Base-by-base conservation (phyloP, 2,888 invertebrate species). In the Pterobdella sp. region DNA sequence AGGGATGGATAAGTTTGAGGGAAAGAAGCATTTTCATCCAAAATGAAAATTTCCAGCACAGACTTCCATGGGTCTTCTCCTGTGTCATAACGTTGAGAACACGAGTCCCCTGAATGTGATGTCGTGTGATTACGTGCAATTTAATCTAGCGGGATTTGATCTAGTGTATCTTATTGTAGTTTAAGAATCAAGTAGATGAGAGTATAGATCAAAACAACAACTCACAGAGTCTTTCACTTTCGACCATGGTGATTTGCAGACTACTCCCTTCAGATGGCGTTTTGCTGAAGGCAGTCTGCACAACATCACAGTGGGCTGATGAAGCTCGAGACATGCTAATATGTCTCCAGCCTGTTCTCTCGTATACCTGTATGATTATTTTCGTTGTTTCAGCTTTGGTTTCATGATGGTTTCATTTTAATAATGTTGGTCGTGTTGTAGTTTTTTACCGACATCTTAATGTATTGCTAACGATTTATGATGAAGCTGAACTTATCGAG, bases 271-370 rank as follows among this genome's bases (percentile, higher is more conserved):
- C 91, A 14, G 65, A 34, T 80, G 91, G 90, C 82, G 92, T 91
- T 87, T 88, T 91, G 64, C 93, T 93, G 0, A 89, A 89, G 0
- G 95, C 93, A 79, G 91, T 91, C 86, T 96, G 95, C 72, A 89
- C 89, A 32, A 94, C 85, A 80, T 91, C 90, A 81, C 96, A 96
- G 80, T 90, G 93, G 0, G 95, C 91, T 1, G 95, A 94, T 73
- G 93, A 88, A 0, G 94, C 91, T 85, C 89, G 87, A 26, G 90
- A 91, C 88, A 90, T 88, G 22, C 89, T 85, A 79, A 96, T 90
- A 82, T 89, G 86, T 81, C 94, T 94, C 77, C 95, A 87, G 87
- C 95, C 95, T 67, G 93, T 90, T 80, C 96, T 87, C 83, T 96
- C 94, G 84, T 95, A 96, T 36, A 82, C 81, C 83, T 83, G 75